These are phyloP conservation scores for Holothuria leucospilota DNA, from an alignment of 53 echinoderm and acorn worm species.

Conservation along the genomic window DNA sequence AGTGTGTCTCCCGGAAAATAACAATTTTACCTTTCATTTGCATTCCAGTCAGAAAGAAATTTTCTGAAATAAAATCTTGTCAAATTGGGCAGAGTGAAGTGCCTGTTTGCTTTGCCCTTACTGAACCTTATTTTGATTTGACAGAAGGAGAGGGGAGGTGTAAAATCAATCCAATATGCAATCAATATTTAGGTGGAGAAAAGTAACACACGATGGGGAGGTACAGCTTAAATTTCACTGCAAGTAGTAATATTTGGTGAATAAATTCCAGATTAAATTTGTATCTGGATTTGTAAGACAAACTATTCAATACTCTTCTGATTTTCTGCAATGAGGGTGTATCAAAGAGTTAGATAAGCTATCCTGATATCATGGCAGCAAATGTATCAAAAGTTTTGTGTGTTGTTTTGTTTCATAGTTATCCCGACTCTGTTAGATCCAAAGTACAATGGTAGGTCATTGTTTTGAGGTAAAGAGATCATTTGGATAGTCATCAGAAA, in stretches of 20 bases:
- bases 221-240: slow-evolving; percentile 14
- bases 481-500: too few relatives aligned
- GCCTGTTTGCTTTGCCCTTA: slow-evolving; percentile 20
- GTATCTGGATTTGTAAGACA: slow-evolving; percentile 37
- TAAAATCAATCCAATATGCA: slow-evolving; percentile 28
- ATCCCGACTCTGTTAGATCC: too few relatives aligned
- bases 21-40: slow-evolving; percentile 2
- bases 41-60: slow-evolving; percentile 16
- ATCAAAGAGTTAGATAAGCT: too few relatives aligned
- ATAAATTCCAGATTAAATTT: slow-evolving; percentile 41
- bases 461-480: too few relatives aligned
- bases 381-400: too few relatives aligned
- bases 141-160: slow-evolving; percentile 8
- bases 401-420: too few relatives aligned
- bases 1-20: slow-evolving; percentile 16
- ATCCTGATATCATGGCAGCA: too few relatives aligned
- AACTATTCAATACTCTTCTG: slow-evolving; percentile 17
- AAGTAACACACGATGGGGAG: slow-evolving; percentile 23
- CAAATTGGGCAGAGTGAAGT: slow-evolving; percentile 34
- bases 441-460: too few relatives aligned
- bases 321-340: too few relatives aligned
- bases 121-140: neutral
- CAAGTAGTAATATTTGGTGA: slow-evolving; percentile 31
- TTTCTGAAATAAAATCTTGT: slow-evolving; percentile 34
- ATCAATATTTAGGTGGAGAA: slow-evolving; percentile 35